Conservation (phyloP, 2,888 invertebrate genomes). For the Stomorhina lunata region DNA sequence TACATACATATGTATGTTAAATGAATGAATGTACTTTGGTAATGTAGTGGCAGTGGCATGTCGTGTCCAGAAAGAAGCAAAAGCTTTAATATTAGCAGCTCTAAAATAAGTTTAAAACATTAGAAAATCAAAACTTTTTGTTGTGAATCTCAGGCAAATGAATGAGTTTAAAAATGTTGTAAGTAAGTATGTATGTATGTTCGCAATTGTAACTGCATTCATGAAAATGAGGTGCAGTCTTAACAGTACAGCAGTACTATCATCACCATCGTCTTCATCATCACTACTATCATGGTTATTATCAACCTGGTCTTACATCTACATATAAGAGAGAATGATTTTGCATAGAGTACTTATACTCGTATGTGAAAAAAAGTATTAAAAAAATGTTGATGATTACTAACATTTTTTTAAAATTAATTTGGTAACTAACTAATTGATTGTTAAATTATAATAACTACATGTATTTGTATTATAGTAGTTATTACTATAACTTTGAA, state of each 20-base stretch:
- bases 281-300: conserved; percentile 37
- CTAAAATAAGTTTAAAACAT: conserved; percentile 48
- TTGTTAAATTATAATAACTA: no score
- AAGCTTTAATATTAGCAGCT: conserved; percentile 46
- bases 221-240: conserved; percentile 62
- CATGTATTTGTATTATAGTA: no score
- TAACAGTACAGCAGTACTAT: conserved; percentile 40
- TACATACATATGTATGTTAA: not conserved
- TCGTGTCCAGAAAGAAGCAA: conserved; percentile 65
- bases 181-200: conserved; percentile 1
- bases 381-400: not conserved
- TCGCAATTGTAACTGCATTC: conserved; percentile 13
- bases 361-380: not conserved
- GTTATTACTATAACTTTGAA: no score
- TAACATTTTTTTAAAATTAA: not conserved
- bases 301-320: conserved; percentile 43
- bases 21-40: conserved; percentile 28
- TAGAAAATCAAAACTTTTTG: conserved; percentile 56
- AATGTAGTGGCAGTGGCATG: conserved; percentile 53
- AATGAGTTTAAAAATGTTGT: conserved; percentile 2
- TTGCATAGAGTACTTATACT: not conserved
- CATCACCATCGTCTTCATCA: conserved; percentile 30
- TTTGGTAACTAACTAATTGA: no score
- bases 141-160: conserved; percentile 39
- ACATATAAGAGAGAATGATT: conserved; percentile 34